phyloP scores from a whole-genome alignment of 2,113 vertebrate species.

The Antigone vipio region DNA sequence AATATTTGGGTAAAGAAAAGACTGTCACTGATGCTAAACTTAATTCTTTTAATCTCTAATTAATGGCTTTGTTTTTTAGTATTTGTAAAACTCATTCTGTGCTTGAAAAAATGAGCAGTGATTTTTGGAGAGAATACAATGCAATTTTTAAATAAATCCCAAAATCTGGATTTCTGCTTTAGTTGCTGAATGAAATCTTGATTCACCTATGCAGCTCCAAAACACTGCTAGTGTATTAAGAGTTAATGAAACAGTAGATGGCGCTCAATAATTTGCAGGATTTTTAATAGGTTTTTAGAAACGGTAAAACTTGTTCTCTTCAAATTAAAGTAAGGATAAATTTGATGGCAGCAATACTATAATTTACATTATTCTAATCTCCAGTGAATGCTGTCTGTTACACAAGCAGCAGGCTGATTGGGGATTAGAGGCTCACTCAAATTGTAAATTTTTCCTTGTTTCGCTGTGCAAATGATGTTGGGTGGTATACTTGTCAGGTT shows the following conservation, averaged over 20 bases:
- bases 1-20: not conserved
- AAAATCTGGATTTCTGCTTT: not conserved
- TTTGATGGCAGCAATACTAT: not conserved
- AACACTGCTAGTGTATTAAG: not conserved
- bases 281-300: not conserved
- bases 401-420: not conserved
- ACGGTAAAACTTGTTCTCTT: not conserved
- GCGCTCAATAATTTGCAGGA: slow-evolving; percentile 19
- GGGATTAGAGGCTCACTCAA: not conserved
- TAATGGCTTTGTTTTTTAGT: not conserved
- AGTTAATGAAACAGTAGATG: slow-evolving; percentile 28
- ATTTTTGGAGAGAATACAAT: not conserved
- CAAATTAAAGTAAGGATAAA: not conserved
- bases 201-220: not conserved
- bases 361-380: not conserved
- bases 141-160: not conserved
- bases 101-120: not conserved
- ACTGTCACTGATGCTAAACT: not conserved
- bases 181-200: not conserved
- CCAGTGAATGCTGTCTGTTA: not conserved
- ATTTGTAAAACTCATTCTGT: not conserved
- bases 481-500: not conserved
- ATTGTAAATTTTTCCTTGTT: not conserved
- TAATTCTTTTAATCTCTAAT: not conserved
- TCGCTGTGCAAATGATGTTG: not conserved